Percentiles rank a stretch among this genome's conserved stretches.
Conservation (phyloP, 2,888 invertebrate species). For the Octodonta nipae region DNA sequence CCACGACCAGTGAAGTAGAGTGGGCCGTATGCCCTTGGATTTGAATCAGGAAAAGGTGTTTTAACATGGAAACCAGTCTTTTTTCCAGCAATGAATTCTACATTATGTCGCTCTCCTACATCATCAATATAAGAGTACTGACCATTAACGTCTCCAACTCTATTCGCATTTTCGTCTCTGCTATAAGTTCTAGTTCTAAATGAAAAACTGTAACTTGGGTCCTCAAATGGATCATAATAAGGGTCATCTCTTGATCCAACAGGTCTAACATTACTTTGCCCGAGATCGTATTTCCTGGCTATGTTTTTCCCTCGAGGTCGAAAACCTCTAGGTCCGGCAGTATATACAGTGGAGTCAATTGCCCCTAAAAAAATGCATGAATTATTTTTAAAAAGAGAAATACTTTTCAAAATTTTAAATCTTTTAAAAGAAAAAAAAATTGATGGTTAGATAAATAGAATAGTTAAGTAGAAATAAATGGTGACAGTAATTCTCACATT, state of each 20-base stretch:
- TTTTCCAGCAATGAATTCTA: constrained; percentile 62
- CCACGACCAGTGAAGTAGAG: constrained; percentile 53
- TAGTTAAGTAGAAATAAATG: too few species aligned
- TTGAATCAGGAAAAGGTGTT: constrained; percentile 53
- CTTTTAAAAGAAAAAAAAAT: too few species aligned
- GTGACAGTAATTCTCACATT: too few species aligned
- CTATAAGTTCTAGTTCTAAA: constrained; percentile 55
- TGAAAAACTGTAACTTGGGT: constrained; percentile 59
- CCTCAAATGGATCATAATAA: constrained; percentile 61
- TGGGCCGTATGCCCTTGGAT: constrained; percentile 47
- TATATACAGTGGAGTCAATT: constrained; percentile 57
- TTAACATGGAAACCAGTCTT: constrained; percentile 65
- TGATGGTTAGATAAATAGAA: too few species aligned
- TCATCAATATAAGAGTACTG: constrained; percentile 62
- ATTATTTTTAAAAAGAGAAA: too few species aligned
- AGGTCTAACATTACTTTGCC: constrained; percentile 48
- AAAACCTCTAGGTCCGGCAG: constrained; percentile 66
- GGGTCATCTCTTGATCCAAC: constrained; percentile 56
- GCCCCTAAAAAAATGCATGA: constrained; percentile 35
- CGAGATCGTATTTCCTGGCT: constrained; percentile 56
- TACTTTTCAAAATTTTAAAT: too few species aligned
- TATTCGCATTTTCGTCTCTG: constrained; percentile 44
- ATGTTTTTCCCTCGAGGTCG: constrained; percentile 65
- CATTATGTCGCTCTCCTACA: constrained; percentile 60
- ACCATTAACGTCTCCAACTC: constrained; percentile 36